A percentile compares a stretch with the other conserved stretches of the same genome.
Conservation (phyloP, 1,140 invertebrate species). For the Scaptomyza pallida region DNA sequence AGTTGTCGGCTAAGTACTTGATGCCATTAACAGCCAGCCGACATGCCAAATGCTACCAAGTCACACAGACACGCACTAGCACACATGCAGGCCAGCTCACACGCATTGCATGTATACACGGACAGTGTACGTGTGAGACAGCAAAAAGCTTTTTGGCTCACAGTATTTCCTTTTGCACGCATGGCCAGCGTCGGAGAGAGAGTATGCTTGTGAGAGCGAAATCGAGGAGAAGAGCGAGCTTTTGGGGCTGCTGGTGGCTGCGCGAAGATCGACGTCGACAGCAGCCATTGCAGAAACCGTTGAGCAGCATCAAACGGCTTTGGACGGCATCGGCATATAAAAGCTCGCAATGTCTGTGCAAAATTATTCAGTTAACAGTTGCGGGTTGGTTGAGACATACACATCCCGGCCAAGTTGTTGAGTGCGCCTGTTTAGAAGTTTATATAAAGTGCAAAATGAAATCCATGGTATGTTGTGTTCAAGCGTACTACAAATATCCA, state of each 20-base stretch:
- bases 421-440: slow-evolving; percentile 53
- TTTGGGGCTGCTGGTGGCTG: slow-evolving; percentile 37
- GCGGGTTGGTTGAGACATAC: slow-evolving; percentile 82
- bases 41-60: slow-evolving; percentile 13
- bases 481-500: slow-evolving; percentile 45
- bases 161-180: slow-evolving; percentile 60
- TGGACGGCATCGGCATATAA: slow-evolving; percentile 69
- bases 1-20: slow-evolving; percentile 53
- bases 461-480: slow-evolving; percentile 78
- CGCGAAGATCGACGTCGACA: slow-evolving; percentile 47
- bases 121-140: slow-evolving; percentile 63
- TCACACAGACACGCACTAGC: slow-evolving; percentile 46
- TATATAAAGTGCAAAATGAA: slow-evolving; percentile 77
- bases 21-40: slow-evolving; percentile 23
- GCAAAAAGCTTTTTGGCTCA: slow-evolving; percentile 51
- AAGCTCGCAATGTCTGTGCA: slow-evolving; percentile 74
- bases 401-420: slow-evolving; percentile 50
- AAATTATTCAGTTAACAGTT: slow-evolving; percentile 84
- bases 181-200: slow-evolving; percentile 4
- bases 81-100: slow-evolving; percentile 38
- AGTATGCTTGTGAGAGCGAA: not conserved
- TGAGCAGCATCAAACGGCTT: slow-evolving; percentile 54
- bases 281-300: slow-evolving; percentile 42
- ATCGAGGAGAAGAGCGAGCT: slow-evolving; percentile 51
- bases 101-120: slow-evolving; percentile 55